A percentile compares a stretch with the other conserved stretches of the same genome.
Conservation (phyloP, 2,888 invertebrate genomes). For the Hydrotaea diabolus region DNA sequence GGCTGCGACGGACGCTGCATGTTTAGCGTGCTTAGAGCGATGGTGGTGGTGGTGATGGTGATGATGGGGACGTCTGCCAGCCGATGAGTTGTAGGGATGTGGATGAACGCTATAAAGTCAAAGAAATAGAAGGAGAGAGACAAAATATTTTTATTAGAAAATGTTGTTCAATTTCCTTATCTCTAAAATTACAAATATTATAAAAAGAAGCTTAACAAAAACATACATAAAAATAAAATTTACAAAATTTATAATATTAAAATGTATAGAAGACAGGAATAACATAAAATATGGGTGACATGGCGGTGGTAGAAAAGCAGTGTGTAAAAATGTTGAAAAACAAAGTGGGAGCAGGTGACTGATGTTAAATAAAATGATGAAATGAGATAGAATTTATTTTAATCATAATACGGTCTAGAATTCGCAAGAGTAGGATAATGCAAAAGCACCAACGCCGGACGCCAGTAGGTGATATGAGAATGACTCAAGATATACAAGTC, state of each 20-base stretch:
- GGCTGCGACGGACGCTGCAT: constrained; percentile 57
- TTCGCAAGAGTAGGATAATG: no score
- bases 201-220: constrained; percentile 5
- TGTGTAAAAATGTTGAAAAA: not conserved
- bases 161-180: not conserved
- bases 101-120: constrained; percentile 78
- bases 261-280: not conserved
- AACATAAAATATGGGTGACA: not conserved
- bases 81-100: constrained; percentile 80
- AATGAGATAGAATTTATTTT: not conserved
- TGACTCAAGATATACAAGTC: no score
- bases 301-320: not conserved
- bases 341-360: not conserved
- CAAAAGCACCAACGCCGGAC: no score
- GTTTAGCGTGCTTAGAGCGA: constrained; percentile 75
- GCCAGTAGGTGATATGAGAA: no score
- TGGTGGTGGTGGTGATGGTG: constrained; percentile 53
- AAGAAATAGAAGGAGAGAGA: constrained; percentile 27
- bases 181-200: constrained; percentile 12
- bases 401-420: not conserved
- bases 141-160: not conserved
- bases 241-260: not conserved
- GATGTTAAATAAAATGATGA: no score
- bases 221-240: not conserved
- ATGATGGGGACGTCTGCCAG: constrained; percentile 73